Evolutionary conservation across 2,113 vertebrate species (phyloP), one percentile per base, ranked within the genome.

Genomic region (Pantherophis guttatus): DNA sequence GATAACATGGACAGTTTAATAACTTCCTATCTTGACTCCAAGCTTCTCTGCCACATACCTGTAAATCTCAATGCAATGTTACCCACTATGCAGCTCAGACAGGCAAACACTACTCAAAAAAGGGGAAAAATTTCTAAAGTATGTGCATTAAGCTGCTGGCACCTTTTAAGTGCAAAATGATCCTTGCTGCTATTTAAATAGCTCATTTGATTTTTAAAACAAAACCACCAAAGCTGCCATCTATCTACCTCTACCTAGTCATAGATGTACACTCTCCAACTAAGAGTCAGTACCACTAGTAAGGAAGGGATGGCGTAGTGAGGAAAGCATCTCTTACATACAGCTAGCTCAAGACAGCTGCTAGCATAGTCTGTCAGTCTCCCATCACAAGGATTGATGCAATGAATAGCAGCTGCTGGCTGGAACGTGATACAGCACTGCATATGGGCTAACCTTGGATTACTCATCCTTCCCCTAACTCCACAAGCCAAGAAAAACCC

Each of bases 391-490:
- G 17, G 44, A 90, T 62, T 44, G 57, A 0, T 90, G 1, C 29
- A 15, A 44, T 90, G 0, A 12, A 29, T 93, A 88, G 0, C 52
- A 21, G 2, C 85, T 59, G 52, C 0, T 0, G 48, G 86, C 53
- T 89, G 65, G 62, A 92, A 26, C 12, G 54, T 39, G 33, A 33
- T 48, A 70, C 11, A 12, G 65, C n/a, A 29, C 17, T 3, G 10
- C 65, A 85, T 86, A 44, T 17, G 29, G 19, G 91, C 2, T 11
- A 24, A 50, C 65, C 65, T 58, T 93, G 87, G 26, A 89, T 17
- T 91, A 9, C 8, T 39, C 23, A 8, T 50, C 85, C 26, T 55
- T 55, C 15, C n/a, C 6, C 24, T 15, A 55, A 0, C 24, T 53
- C 24, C 24, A 48, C 15, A 19, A 23, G 26, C 39, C 88, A 93